These are phyloP conservation scores for Julus scandinavius DNA, from an alignment of 2,888 invertebrate genomes.

Conservation along the genomic window DNA sequence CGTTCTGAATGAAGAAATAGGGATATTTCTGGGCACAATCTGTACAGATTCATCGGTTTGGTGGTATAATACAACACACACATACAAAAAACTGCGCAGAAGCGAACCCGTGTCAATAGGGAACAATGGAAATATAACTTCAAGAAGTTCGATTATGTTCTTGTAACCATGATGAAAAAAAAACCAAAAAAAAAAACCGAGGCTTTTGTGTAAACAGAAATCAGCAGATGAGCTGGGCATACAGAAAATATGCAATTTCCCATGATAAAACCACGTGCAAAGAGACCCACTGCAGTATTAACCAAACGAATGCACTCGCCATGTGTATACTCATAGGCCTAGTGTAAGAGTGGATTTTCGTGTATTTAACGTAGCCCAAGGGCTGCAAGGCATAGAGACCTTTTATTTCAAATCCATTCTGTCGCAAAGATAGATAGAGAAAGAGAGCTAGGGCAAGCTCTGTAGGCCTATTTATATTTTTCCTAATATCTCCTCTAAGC, in stretches of 20 bases:
- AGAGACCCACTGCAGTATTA: neutral
- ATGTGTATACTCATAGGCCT: neutral
- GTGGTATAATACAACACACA: neutral
- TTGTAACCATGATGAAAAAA: neutral
- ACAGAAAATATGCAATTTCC: slow-evolving; percentile 48
- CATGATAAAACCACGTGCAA: slow-evolving; percentile 24
- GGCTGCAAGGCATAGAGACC: slow-evolving; percentile 22
- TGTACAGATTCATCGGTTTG: neutral
- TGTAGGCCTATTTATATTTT: slow-evolving; percentile 6
- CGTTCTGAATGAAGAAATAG: neutral
- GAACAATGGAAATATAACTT: slow-evolving; percentile 48
- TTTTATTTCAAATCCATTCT: slow-evolving; percentile 45
- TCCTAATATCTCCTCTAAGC: slow-evolving; percentile 9
- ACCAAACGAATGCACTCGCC: slow-evolving; percentile 22
- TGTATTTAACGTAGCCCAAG: slow-evolving; percentile 33
- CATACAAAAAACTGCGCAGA: neutral
- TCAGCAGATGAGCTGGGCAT: slow-evolving; percentile 44
- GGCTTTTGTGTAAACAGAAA: slow-evolving; percentile 45
- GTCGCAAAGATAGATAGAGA: neutral
- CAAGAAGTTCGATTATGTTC: slow-evolving; percentile 47
- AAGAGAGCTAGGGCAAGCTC: neutral
- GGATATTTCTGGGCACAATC: neutral
- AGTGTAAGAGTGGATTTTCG: slow-evolving; percentile 45
- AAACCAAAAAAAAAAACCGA: neutral
- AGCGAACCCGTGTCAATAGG: slow-evolving; percentile 39